These are phyloP conservation scores for Phyllopteryx taeniolatus DNA, from an alignment of 2,113 vertebrate species.

Conservation along the genomic window DNA sequence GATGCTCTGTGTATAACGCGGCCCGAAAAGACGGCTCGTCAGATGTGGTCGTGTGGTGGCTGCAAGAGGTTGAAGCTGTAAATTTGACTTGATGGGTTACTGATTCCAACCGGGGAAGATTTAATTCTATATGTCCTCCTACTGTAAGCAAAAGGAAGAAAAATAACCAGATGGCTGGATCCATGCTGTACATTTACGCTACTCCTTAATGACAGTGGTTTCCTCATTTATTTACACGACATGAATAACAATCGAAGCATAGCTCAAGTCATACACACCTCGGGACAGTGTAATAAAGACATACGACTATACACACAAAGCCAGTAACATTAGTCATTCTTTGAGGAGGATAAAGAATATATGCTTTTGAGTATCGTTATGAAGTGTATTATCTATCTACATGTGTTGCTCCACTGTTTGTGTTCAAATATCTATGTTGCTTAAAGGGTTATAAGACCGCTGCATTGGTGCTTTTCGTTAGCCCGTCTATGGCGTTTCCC, in stretches of 20 bases:
- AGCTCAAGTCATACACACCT: neutral
- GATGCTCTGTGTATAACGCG: conserved; percentile 45
- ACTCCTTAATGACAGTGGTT: neutral
- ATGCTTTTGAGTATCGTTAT: no score
- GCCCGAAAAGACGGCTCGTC: conserved; percentile 32
- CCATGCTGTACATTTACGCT: neutral
- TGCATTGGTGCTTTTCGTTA: no score
- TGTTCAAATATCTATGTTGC: no score
- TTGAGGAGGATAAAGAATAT: no score
- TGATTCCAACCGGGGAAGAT: conserved; percentile 40
- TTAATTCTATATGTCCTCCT: conserved; percentile 28
- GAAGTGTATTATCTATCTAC: no score
- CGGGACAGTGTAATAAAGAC: no score
- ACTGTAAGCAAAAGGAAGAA: conserved; percentile 25
- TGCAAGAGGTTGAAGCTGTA: conserved; percentile 25
- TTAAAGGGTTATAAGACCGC: no score
- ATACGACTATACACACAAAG: no score
- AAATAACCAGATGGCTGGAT: conserved; percentile 4
- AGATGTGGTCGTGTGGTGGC: conserved; percentile 25
- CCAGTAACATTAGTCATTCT: no score
- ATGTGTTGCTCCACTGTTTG: no score
- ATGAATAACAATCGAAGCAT: neutral
- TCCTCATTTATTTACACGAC: neutral
- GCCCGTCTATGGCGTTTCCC: no score
- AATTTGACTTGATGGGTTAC: conserved; percentile 45